A percentile compares a stretch with the other conserved stretches of the same genome.
Evolutionary conservation across 2,113 vertebrate species (phyloP).

Genomic region (Nibea albiflora): DNA sequence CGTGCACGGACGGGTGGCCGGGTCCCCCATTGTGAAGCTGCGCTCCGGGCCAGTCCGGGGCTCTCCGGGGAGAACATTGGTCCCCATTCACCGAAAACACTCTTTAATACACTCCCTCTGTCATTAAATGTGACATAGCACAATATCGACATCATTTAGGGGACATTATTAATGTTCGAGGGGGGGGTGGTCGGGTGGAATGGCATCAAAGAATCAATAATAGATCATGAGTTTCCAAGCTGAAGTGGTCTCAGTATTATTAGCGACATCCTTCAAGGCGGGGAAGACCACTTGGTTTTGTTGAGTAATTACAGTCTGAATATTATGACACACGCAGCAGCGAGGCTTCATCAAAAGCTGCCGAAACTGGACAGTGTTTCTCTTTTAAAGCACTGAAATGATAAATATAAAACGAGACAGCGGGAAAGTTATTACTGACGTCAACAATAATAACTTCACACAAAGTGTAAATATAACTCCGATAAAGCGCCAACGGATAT

Average conservation of each 20-base stretch:
- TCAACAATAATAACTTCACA: neutral
- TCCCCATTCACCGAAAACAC: slow-evolving; percentile 87
- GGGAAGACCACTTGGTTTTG: slow-evolving; percentile 12
- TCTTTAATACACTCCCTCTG: slow-evolving; percentile 82
- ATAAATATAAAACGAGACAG: neutral
- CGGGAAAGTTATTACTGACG: neutral
- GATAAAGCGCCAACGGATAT: neutral
- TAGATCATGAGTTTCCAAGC: slow-evolving; percentile 32
- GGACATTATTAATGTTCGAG: slow-evolving; percentile 82
- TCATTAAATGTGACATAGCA: slow-evolving; percentile 85
- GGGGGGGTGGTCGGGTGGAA: slow-evolving; percentile 36
- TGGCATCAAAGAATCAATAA: slow-evolving; percentile 64
- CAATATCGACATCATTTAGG: slow-evolving; percentile 84
- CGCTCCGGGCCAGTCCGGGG: slow-evolving; percentile 90
- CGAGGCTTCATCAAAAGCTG: slow-evolving; percentile 12
- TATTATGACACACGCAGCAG: slow-evolving; percentile 47
- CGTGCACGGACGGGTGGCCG: slow-evolving; percentile 82
- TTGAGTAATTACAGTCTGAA: slow-evolving; percentile 29
- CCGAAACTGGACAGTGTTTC: slow-evolving; percentile 3
- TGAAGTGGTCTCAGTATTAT: slow-evolving; percentile 1
- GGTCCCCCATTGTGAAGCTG: slow-evolving; percentile 87
- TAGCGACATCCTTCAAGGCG: neutral
- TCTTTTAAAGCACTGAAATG: slow-evolving; percentile 1
- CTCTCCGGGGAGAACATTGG: slow-evolving; percentile 91
- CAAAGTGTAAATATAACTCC: neutral